A percentile compares a stretch with the other conserved stretches of the same genome.
phyloP scores from a whole-genome alignment of 2,113 vertebrate species.

The Terrapene triunguis region DNA sequence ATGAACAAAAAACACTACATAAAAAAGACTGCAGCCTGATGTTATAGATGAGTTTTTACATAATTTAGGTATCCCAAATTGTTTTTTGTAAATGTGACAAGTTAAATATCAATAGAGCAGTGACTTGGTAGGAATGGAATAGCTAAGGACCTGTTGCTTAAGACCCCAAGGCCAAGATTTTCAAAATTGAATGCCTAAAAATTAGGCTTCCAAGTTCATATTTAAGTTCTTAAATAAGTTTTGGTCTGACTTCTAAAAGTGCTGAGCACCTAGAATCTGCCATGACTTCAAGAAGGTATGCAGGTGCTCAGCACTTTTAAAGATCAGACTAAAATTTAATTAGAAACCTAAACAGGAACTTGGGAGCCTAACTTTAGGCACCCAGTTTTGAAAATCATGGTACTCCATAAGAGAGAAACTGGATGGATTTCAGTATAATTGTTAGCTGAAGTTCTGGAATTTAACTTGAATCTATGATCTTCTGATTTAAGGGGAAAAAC shows the following conservation, averaged over 20 bases:
- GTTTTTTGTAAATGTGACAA: neutral
- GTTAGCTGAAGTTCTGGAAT: neutral
- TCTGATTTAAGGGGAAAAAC: neutral
- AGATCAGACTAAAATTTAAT: neutral
- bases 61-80: neutral
- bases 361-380: neutral
- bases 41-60: neutral
- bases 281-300: neutral
- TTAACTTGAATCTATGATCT: neutral
- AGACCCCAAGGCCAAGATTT: neutral
- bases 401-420: neutral
- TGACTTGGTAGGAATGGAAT: neutral
- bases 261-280: neutral
- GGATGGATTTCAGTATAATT: neutral
- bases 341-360: neutral
- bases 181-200: neutral
- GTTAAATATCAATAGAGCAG: neutral
- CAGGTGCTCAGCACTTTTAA: neutral
- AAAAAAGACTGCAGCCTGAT: neutral
- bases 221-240: conserved; percentile 9
- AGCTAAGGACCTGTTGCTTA: neutral
- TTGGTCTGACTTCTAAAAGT: conserved; percentile 29
- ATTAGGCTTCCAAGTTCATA: neutral
- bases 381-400: neutral
- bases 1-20: neutral